Percentiles rank a stretch among this genome's conserved stretches.
Conservation (phyloP, 92 coral and sea anemone species). For the Metridium senile region DNA sequence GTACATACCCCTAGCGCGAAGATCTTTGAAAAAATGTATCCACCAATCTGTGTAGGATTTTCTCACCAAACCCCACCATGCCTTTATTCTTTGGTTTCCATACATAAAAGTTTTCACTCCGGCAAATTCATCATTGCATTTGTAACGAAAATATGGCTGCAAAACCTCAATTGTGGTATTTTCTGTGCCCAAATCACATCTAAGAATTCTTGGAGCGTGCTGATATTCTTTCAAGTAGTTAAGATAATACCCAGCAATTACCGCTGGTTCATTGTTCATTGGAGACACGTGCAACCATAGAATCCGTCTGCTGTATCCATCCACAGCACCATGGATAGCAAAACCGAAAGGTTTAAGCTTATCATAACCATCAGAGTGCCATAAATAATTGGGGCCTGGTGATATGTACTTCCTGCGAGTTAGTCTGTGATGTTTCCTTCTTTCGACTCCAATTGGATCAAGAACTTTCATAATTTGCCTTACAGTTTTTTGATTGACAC, state of each 20-base stretch:
- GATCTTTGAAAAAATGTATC: constrained; percentile 55
- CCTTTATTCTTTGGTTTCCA: constrained; percentile 57
- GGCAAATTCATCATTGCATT: constrained; percentile 30
- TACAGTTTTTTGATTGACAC: constrained; percentile 35
- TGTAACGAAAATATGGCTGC: constrained; percentile 34
- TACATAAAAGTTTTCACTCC: constrained; percentile 55
- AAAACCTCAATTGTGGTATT: constrained; percentile 33
- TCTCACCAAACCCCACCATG: constrained; percentile 52
- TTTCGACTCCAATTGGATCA: constrained; percentile 52
- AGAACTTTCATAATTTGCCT: constrained; percentile 33
- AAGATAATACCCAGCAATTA: constrained; percentile 36
- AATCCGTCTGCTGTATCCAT: constrained; percentile 44
- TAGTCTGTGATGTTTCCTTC: constrained; percentile 30
- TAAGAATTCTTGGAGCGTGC: constrained; percentile 35
- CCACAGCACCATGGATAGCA: constrained; percentile 52
- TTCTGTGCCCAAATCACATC: constrained; percentile 49
- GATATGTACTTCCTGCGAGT: constrained; percentile 28
- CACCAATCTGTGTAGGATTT: constrained; percentile 57
- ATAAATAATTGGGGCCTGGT: constrained; percentile 54
- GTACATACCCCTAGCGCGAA: constrained; percentile 39
- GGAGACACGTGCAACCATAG: constrained; percentile 44
- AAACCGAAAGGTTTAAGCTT: constrained; percentile 47
- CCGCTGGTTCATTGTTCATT: constrained; percentile 42
- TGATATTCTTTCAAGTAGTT: constrained; percentile 24
- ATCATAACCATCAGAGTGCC: constrained; percentile 55